Percentiles rank a stretch among this genome's conserved stretches.
Conservation (phyloP, 2,888 invertebrate genomes). For the Plusia festucae region DNA sequence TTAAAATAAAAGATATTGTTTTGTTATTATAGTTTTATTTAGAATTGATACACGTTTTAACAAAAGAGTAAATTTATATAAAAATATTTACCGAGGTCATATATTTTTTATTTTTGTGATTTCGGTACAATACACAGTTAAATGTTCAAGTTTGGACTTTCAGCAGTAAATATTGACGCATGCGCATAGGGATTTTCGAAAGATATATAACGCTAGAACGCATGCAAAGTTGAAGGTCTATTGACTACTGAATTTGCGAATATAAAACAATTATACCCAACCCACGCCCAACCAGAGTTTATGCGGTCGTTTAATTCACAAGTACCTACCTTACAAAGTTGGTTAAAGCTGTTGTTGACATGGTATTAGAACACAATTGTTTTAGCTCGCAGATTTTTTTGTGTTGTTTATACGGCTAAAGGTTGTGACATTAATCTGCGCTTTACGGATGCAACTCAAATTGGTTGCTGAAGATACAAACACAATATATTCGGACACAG, state of each 20-base stretch:
- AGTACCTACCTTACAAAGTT: background rate
- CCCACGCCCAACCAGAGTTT: background rate
- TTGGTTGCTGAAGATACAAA: too few species aligned
- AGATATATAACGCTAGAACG: background rate
- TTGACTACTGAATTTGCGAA: background rate
- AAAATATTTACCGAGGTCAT: background rate
- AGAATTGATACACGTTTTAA: background rate
- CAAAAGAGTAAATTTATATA: constrained; percentile 1
- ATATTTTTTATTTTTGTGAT: background rate
- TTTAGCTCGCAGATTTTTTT: background rate
- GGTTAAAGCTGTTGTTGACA: background rate
- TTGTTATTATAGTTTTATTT: constrained; percentile 5
- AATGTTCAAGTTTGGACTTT: background rate
- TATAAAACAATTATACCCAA: background rate
- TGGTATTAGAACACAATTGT: background rate
- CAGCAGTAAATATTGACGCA: background rate
- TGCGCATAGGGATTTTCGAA: background rate
- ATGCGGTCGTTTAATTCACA: background rate
- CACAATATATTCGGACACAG: too few species aligned
- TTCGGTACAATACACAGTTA: background rate
- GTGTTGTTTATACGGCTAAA: background rate
- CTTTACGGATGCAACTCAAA: background rate
- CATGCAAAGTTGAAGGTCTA: background rate
- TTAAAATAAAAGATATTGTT: background rate
- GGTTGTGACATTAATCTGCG: background rate